phyloP scores from a whole-genome alignment of 2,113 vertebrate genomes.

The Saccopteryx leptura region DNA sequence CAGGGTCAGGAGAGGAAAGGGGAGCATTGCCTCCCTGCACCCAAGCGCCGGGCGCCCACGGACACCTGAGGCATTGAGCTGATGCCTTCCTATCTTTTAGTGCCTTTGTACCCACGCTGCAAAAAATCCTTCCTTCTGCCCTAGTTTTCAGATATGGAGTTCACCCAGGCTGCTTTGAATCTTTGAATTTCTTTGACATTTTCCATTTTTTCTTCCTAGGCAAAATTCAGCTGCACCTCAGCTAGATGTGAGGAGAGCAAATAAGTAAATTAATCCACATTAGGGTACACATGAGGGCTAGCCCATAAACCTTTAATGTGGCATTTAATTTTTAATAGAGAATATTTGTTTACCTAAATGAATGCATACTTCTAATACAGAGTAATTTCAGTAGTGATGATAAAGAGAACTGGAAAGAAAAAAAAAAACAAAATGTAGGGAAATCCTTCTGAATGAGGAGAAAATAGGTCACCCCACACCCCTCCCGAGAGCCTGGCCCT shows the following conservation, averaged over 20 bases:
- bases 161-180: constrained; percentile 52
- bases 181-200: constrained; percentile 70
- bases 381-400: background rate
- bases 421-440: constrained; percentile 2
- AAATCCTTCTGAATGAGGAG: constrained; percentile 26
- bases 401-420: constrained; percentile 20
- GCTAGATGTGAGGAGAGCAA: constrained; percentile 19
- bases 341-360: constrained; percentile 57
- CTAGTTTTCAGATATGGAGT: background rate
- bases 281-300: constrained; percentile 5
- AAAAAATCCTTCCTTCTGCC: constrained; percentile 49
- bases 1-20: background rate
- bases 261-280: constrained; percentile 21
- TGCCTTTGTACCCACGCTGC: constrained; percentile 4
- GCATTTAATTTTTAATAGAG: constrained; percentile 53
- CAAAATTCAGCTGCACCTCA: constrained; percentile 61
- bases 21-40: background rate
- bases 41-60: background rate
- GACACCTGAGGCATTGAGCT: background rate
- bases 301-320: background rate
- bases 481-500: background rate
- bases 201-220: constrained; percentile 31
- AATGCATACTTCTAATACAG: constrained; percentile 40
- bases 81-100: background rate
- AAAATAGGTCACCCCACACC: background rate